These are phyloP conservation scores for Psittacula cyanocephala DNA, from an alignment of 2,113 vertebrate genomes.

Conservation along the genomic window DNA sequence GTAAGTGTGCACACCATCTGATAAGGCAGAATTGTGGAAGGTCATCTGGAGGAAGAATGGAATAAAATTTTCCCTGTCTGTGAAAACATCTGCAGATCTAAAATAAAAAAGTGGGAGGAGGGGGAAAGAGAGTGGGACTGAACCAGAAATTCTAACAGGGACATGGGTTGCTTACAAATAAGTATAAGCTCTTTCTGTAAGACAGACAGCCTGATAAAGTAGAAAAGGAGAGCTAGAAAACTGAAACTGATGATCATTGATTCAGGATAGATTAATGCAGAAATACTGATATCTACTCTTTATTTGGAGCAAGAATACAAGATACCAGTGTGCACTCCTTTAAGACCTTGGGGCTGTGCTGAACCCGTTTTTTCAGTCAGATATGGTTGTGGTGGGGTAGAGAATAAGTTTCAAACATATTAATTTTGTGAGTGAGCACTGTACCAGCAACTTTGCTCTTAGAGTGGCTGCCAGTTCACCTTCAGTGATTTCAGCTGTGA, in stretches of 20 bases:
- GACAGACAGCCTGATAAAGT: neutral
- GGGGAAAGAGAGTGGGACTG: neutral
- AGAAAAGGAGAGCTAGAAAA: neutral
- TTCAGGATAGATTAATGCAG: neutral
- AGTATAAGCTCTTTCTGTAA: neutral
- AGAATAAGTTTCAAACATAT: neutral
- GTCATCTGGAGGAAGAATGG: constrained; percentile 28
- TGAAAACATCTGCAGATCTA: constrained; percentile 32
- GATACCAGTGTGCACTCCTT: neutral
- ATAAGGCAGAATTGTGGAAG: constrained; percentile 42
- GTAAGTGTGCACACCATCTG: constrained; percentile 33
- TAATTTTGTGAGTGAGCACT: neutral
- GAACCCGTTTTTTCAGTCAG: neutral
- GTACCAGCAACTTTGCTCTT: neutral
- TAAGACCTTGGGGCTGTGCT: neutral
- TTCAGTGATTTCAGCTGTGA: neutral
- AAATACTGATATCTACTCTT: neutral
- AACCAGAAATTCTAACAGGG: constrained; percentile 2
- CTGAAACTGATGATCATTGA: neutral
- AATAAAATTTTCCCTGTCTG: constrained; percentile 1
- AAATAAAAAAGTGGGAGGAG: constrained; percentile 21
- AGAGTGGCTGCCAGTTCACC: neutral
- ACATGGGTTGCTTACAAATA: constrained; percentile 6
- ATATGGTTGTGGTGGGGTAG: neutral
- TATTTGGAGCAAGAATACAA: neutral